Evolutionary conservation across 2,888 invertebrate genomes (phyloP), one percentile per base, ranked within the genome.

Genomic region (Helobdella robusta): DNA sequence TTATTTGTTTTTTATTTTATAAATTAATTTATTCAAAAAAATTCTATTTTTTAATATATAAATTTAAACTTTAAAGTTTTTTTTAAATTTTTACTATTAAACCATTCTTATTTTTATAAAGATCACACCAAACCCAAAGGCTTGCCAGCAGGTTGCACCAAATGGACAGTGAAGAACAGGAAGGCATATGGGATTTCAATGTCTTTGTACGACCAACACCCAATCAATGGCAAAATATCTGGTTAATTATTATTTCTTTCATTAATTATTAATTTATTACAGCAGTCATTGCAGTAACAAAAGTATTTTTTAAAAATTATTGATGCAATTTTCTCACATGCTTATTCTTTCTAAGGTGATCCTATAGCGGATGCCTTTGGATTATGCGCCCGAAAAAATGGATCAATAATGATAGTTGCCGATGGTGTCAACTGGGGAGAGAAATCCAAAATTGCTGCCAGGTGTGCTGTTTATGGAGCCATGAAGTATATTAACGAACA

Each of bases 341-440:
- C 32, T 11, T 11, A 15, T 40, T 40, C n/a, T 40, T 40, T 40
- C 32, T n/a, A 85, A 81, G 89, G 89, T 0, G 87, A 87, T 77
- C 91, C 91, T 0, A 87, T 91, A 69, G 91, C 91, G 20, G 91
- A 91, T 80, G 88, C 89, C 73, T 91, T 88, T 80, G 90, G 87
- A 0, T 82, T 91, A 68, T 86, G 82, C 68, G 82, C 83, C 6
- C 74, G 84, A 18, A 76, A 74, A 67, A 87, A 89, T 80, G 87
- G 85, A 68, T 86, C 87, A 20, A 83, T 89, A 66, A 81, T 91
- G 77, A 87, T 87, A 18, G 83, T 91, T 66, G 91, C 90, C 2
- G 91, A 91, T 81, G 91, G 91, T 30, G 91, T 91, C 1, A 91
- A 91, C 80, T 91, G 91, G 91, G 91, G 91, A 78, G 87, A 89